Percentiles rank a stretch among this genome's conserved stretches.
Conservation (phyloP, 2,113 vertebrate species). For the Falcunculus frontatus region DNA sequence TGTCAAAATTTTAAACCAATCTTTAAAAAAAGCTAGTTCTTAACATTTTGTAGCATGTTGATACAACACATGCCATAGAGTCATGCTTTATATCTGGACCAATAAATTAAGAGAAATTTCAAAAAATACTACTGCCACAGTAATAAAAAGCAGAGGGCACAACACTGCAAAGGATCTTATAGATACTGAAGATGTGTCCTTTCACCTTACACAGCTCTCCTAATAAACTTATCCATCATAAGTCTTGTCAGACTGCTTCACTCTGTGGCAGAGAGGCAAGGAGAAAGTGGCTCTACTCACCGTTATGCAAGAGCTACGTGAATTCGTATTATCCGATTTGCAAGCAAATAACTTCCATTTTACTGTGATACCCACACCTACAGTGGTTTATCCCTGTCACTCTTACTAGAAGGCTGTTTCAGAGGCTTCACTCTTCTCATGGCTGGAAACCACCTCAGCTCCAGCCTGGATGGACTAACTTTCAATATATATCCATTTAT, state of each 20-base stretch:
- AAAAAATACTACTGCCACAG: background rate
- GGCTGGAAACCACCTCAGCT: background rate
- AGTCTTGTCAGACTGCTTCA: background rate
- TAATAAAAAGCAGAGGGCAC: background rate
- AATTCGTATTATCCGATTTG: background rate
- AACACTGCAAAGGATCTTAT: background rate
- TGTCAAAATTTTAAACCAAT: background rate
- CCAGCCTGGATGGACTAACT: background rate
- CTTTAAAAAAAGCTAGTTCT: background rate
- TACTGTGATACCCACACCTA: background rate
- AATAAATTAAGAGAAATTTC: background rate
- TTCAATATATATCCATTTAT: conserved; percentile 58
- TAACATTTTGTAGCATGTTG: background rate
- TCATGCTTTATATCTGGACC: background rate
- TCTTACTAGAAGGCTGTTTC: background rate
- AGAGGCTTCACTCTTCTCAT: background rate
- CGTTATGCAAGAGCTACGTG: background rate
- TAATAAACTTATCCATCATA: background rate
- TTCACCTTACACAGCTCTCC: background rate
- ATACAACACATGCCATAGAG: background rate
- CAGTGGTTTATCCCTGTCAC: background rate
- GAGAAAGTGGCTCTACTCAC: conserved; percentile 13
- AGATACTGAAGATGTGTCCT: background rate
- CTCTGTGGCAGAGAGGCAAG: background rate
- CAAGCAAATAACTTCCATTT: background rate